Evolutionary conservation across 2,888 invertebrate species (phyloP).

Genomic region (Phymatocera aterrima): DNA sequence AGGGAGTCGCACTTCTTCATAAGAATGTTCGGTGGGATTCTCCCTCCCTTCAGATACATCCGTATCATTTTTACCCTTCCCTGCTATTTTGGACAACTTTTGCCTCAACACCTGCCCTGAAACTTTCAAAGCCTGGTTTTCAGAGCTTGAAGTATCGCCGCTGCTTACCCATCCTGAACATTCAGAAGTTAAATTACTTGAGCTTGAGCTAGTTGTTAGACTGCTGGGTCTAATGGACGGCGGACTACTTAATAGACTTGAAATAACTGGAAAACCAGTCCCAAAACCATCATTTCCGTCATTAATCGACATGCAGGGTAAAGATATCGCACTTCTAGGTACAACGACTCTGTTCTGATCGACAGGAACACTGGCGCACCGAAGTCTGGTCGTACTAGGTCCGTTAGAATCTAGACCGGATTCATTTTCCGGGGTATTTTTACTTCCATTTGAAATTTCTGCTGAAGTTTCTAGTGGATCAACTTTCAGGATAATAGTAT

Average conservation of each 20-base stretch:
- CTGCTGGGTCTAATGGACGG: conserved; percentile 67
- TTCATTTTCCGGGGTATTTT: conserved; percentile 60
- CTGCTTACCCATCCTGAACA: conserved; percentile 94
- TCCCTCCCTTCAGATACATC: conserved; percentile 58
- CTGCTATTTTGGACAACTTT: conserved; percentile 80
- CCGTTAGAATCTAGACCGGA: conserved; percentile 44
- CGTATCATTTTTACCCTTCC: conserved; percentile 73
- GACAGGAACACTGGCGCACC: conserved; percentile 72
- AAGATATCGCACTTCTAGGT: conserved; percentile 70
- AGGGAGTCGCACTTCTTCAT: conserved; percentile 84
- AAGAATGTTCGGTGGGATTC: conserved; percentile 77
- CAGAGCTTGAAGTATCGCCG: conserved; percentile 75
- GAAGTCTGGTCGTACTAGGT: conserved; percentile 63
- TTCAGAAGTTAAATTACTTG: conserved; percentile 83
- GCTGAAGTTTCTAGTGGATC: conserved; percentile 61
- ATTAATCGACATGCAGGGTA: conserved; percentile 71
- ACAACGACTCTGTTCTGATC: conserved; percentile 69
- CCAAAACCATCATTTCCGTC: conserved; percentile 69
- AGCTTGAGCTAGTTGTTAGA: conserved; percentile 77
- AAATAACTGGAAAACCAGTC: conserved; percentile 64
- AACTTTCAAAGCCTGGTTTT: conserved; percentile 60
- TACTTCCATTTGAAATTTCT: conserved; percentile 51
- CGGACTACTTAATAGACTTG: conserved; percentile 65
- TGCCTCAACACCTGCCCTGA: conserved; percentile 82
- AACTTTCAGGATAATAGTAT: conserved; percentile 62